phyloP scores from a whole-genome alignment of 1,140 invertebrate species.

The Drosophila repletoides region DNA sequence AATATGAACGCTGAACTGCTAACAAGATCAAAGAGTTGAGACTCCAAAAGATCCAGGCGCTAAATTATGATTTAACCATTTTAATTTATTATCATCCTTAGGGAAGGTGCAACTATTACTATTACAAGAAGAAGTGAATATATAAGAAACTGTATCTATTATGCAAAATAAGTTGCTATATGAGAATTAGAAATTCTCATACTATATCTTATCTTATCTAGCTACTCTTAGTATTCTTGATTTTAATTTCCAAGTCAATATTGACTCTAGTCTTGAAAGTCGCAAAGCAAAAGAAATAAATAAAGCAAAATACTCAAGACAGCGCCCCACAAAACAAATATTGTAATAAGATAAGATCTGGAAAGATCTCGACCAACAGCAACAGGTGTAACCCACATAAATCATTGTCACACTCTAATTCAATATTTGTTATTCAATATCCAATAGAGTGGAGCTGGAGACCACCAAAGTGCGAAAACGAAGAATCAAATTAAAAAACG shows the following conservation, averaged over 20 bases:
- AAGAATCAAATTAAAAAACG: constrained; percentile 7
- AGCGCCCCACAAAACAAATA: constrained; percentile 20
- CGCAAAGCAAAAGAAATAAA: background rate
- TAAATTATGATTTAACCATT: background rate
- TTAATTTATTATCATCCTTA: no score
- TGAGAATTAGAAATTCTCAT: no score
- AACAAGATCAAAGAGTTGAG: constrained; percentile 15
- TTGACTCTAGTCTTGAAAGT: no score
- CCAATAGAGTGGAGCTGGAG: background rate
- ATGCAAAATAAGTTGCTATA: no score
- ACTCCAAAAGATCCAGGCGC: constrained; percentile 3
- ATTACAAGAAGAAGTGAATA: no score
- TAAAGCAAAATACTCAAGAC: background rate
- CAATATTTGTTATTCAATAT: constrained; percentile 41
- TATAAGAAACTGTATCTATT: no score
- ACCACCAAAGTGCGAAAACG: background rate
- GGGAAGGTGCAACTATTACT: no score
- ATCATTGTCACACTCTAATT: constrained; percentile 52
- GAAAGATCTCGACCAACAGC: constrained; percentile 51
- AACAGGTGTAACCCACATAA: constrained; percentile 59
- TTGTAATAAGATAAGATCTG: constrained; percentile 33
- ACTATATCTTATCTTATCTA: no score
- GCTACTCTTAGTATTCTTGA: no score
- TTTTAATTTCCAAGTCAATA: no score
- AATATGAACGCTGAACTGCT: background rate